These are phyloP conservation scores for Engraulis encrasicolus DNA, from an alignment of 2,113 vertebrate species.

Conservation along the genomic window DNA sequence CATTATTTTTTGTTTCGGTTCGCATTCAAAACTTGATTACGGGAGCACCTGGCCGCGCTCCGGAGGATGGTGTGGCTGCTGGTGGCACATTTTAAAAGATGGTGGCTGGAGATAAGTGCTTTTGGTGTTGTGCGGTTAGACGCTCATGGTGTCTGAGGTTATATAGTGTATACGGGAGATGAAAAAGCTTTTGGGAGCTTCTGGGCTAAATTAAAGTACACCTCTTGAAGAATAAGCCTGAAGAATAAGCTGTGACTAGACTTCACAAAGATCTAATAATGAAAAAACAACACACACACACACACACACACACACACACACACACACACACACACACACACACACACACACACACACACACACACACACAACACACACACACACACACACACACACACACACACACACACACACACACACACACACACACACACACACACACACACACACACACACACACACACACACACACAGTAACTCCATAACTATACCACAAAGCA, in stretches of 20 bases:
- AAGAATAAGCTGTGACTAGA: background rate
- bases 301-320: background rate
- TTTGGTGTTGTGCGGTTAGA: background rate
- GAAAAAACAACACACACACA: background rate
- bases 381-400: background rate
- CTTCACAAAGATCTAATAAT: background rate
- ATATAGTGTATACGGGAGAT: background rate
- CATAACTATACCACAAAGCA: background rate
- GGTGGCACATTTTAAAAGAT: background rate
- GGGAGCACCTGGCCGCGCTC: background rate
- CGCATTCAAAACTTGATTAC: background rate
- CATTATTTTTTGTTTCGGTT: background rate
- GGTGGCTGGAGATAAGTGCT: background rate
- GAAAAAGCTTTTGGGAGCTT: background rate
- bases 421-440: background rate
- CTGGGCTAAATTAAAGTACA: background rate
- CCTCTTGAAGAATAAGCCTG: background rate
- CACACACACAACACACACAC: too few species aligned
- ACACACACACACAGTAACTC: background rate
- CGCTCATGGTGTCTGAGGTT: background rate
- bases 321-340: too few species aligned
- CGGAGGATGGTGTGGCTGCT: background rate
- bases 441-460: too few species aligned
- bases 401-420: too few species aligned
- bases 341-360: too few species aligned